Evolutionary conservation across 2,797 vertebrate species (phyloP).

Genomic region (Choloepus didactylus): DNA sequence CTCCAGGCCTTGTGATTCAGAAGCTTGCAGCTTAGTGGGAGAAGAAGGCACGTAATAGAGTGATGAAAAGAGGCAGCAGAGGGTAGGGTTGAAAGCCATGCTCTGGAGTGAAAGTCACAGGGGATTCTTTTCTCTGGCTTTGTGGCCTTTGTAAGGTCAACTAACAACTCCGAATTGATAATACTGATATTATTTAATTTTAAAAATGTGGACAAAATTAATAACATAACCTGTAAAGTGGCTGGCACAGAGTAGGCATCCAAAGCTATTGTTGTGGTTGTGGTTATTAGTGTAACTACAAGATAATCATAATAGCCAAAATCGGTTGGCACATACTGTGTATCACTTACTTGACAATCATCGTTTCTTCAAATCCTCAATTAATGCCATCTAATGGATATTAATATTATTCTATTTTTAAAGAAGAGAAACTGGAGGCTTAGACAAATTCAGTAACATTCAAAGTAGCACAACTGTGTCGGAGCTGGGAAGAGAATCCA

Average conservation of each 20-base stretch:
- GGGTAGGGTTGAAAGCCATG: neutral
- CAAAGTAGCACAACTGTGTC: neutral
- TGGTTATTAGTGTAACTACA: neutral
- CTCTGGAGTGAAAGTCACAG: neutral
- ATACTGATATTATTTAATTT: neutral
- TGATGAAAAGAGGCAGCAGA: neutral
- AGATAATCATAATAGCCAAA: neutral
- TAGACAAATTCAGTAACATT: slow-evolving; percentile 14
- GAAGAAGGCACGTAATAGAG: neutral
- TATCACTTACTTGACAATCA: neutral
- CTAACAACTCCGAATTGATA: neutral
- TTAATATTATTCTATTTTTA: neutral
- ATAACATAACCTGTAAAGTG: neutral
- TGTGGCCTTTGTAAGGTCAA: neutral
- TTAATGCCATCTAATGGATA: neutral
- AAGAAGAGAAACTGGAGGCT: neutral
- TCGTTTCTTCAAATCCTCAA: neutral
- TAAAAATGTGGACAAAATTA: neutral
- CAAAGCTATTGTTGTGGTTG: neutral
- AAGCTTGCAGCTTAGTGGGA: neutral
- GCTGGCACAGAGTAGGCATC: neutral
- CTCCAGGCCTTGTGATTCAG: neutral
- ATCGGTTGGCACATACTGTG: too few species aligned
- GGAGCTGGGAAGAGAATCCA: neutral
- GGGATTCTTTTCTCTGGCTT: neutral